Percentiles rank a stretch among this genome's conserved stretches.
Evolutionary conservation across 2,888 invertebrate species (phyloP).

Genomic region (Caenorhabditis sinica): DNA sequence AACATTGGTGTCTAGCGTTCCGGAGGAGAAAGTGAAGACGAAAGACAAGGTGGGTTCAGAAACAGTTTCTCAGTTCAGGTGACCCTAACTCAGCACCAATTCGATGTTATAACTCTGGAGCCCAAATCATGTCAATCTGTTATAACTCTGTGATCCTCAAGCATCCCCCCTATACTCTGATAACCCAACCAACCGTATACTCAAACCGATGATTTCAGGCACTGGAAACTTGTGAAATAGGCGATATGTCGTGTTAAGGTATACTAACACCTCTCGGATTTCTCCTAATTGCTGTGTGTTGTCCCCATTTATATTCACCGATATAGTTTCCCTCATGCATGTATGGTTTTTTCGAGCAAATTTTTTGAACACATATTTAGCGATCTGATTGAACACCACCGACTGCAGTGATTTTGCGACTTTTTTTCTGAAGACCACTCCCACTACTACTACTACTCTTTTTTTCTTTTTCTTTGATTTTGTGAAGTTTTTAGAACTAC

Average conservation of each 20-base stretch:
- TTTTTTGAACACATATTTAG: background rate
- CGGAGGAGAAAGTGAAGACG: slow-evolving; percentile 45
- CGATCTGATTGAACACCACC: background rate
- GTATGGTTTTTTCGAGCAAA: background rate
- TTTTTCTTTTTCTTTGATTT: background rate
- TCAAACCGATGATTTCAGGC: slow-evolving; percentile 57
- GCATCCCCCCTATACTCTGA: slow-evolving; percentile 8
- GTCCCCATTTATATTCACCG: slow-evolving; percentile 2
- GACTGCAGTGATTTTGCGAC: slow-evolving; percentile 21
- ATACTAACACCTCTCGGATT: slow-evolving; percentile 63
- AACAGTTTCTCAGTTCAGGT: background rate
- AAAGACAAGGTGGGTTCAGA: slow-evolving; percentile 58
- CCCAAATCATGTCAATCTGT: slow-evolving; percentile 32
- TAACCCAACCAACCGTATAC: background rate
- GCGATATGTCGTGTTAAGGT: slow-evolving; percentile 71
- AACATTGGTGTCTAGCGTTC: slow-evolving; percentile 57
- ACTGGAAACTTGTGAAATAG: slow-evolving; percentile 66
- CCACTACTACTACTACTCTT: slow-evolving; percentile 6
- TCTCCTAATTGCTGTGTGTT: slow-evolving; percentile 53
- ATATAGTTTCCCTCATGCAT: slow-evolving; percentile 17
- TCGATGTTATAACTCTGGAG: slow-evolving; percentile 45
- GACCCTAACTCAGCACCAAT: background rate
- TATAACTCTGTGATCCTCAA: slow-evolving; percentile 50
- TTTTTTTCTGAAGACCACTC: background rate
- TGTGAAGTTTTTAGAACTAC: slow-evolving; percentile 15